phyloP scores from a whole-genome alignment of 2,888 invertebrate genomes.

The Xanthorhoe designata region DNA sequence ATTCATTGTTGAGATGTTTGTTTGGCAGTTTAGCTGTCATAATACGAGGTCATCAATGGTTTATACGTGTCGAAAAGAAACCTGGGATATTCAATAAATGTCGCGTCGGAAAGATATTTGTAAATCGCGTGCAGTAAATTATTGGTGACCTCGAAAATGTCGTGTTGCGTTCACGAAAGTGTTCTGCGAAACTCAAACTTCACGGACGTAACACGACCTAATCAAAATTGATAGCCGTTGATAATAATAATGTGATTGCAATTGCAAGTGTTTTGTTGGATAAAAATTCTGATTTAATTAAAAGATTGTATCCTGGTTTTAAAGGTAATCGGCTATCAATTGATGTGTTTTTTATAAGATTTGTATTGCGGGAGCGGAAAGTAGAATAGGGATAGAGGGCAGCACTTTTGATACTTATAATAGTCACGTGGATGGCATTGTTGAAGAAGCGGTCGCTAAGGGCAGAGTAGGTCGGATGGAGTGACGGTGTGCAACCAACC shows the following conservation, averaged over 20 bases:
- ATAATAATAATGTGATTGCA: not conserved
- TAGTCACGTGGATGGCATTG: conserved; percentile 52
- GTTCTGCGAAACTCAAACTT: conserved; percentile 14
- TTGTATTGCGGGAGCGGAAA: conserved; percentile 56
- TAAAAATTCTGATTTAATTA: not conserved
- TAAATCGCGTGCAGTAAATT: conserved; percentile 12
- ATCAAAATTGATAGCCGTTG: conserved; percentile 33
- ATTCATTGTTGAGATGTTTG: conserved; percentile 73
- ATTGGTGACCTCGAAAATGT: conserved; percentile 13
- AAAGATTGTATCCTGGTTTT: conserved; percentile 5
- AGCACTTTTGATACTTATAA: conserved; percentile 63
- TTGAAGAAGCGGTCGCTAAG: conserved; percentile 2
- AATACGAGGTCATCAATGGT: conserved; percentile 6
- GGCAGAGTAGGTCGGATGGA: conserved; percentile 24
- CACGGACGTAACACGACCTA: conserved; percentile 19
- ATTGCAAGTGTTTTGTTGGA: not conserved
- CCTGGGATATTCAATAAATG: not conserved
- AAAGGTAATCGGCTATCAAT: conserved; percentile 27
- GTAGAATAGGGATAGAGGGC: conserved; percentile 48
- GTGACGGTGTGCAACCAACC: conserved; percentile 32
- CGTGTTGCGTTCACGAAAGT: conserved; percentile 25
- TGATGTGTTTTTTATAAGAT: conserved; percentile 56
- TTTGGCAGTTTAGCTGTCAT: conserved; percentile 53
- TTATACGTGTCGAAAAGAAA: not conserved
- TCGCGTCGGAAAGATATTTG: not conserved